These are phyloP conservation scores for Platichthys flesus DNA, from an alignment of 2,113 vertebrate species.

Conservation along the genomic window DNA sequence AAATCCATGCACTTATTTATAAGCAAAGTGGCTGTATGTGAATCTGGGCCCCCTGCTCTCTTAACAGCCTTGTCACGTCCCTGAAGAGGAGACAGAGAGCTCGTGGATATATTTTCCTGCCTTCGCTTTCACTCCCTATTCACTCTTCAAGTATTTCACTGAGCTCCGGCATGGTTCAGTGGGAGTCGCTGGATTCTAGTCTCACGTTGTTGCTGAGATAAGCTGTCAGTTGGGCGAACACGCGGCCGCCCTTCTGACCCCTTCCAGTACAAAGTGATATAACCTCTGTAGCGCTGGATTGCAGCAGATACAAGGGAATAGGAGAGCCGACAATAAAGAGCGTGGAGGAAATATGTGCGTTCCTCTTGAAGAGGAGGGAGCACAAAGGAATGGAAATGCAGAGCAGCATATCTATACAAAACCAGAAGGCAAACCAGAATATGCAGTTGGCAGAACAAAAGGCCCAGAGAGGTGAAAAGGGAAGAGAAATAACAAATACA, in stretches of 20 bases:
- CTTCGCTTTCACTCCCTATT: constrained; percentile 41
- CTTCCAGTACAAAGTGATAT: constrained; percentile 61
- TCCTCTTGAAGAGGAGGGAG: constrained; percentile 42
- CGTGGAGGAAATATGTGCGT: constrained; percentile 57
- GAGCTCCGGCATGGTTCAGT: constrained; percentile 54
- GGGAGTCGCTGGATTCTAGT: constrained; percentile 69
- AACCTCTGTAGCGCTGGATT: constrained; percentile 54
- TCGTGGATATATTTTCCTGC: constrained; percentile 37
- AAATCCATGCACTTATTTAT: not conserved
- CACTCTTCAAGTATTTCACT: constrained; percentile 53
- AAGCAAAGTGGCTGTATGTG: not conserved
- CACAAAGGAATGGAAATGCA: constrained; percentile 51
- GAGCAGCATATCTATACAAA: constrained; percentile 58
- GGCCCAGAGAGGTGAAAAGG: constrained; percentile 46
- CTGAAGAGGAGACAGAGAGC: constrained; percentile 32
- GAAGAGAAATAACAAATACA: constrained; percentile 49
- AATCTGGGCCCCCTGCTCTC: not conserved
- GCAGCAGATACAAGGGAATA: constrained; percentile 55
- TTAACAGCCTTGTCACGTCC: not conserved
- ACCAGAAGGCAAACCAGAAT: constrained; percentile 47
- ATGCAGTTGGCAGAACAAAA: constrained; percentile 37
- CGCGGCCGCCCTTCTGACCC: constrained; percentile 69
- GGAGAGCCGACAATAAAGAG: constrained; percentile 63
- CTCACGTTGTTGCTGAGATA: constrained; percentile 61
- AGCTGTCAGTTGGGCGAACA: constrained; percentile 68